Evolutionary conservation across 2,888 invertebrate species (phyloP), one percentile per base, ranked within the genome.

Genomic region (Melieria picta): DNA sequence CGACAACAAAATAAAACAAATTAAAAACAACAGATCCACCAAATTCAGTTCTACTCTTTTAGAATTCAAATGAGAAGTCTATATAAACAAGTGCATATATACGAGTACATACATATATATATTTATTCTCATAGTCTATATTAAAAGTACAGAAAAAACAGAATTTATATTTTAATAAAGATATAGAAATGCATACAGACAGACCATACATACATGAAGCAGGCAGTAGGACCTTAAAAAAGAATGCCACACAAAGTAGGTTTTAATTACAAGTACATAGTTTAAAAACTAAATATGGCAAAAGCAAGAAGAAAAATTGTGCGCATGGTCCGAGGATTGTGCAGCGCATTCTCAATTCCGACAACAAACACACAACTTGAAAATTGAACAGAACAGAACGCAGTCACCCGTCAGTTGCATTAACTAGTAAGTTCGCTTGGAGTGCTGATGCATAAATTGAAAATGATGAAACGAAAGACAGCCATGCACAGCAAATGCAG

Each of bases 111-210:
- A 69, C 11, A 69, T 56, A 65, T 58, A 65, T 80, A 77, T 79
- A 78, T 78, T 77, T 79, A 76, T 74, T 77, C 76, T 78, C 76
- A 77, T 78, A 74, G 64, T 74, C 71, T 76, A 77, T 73, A 77
- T 13, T 60, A 55, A 52, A 68, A 65, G 57, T 65, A 42, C 65
- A 69, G 62, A 60, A 65, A 50, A 43, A 63, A 60, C 13, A 72
- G 71, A 73, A 73, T 73, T 73, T 75, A 72, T 75, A 73, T 72
- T 73, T 75, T 73, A 69, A 55, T 74, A 69, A 69, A 66, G 45
- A 58, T 64, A 75, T 74, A 70, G 67, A 70, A 61, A 69, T 61
- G 66, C 62, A 70, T 58, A 9, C 4, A 61, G 58, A 73, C 56
- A 10, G 55, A 30, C 30, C 62, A 70, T 58, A 9, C 4, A 61